Evolutionary conservation across 2,113 vertebrate species (phyloP), one percentile per base, ranked within the genome.

Genomic region (Corythornis madagascariensis): DNA sequence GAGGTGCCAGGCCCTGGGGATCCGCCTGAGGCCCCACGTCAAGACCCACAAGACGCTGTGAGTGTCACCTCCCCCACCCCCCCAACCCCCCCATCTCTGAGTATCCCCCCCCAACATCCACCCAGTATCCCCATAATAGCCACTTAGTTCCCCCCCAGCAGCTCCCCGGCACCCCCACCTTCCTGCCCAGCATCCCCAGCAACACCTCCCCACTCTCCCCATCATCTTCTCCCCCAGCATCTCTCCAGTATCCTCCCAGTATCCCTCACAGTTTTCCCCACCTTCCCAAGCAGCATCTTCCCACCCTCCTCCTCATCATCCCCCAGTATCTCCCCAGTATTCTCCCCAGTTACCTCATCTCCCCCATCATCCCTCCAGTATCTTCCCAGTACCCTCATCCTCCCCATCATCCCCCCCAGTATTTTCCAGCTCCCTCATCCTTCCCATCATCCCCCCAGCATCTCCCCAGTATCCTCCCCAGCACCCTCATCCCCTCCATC

Each of bases 21-120:
- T 98, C 66, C 97, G 97, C 76, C 97, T 99, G 26, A 94, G 98
- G 13, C 98, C 98, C 3, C 98, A 98, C 91, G 98, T 98, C 98
- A 99, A 98, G 76, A 98, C 98, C 3, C 98, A 98, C 95, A 98
- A 98, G 95, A 98, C 98, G 2, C 83, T 98, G 98, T 99, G 96
- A 93, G 97, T 84, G 60, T 0, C 6, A 2, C 25, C 47, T 22
- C 10, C 24, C n/a, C 52, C 50, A 22, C 47, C 48, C 56, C 66
- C 13, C 24, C 38, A 9, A 38, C 38, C 9, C 9, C 38, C 38
- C 38, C 38, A 9, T 4, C 38, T 9, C 38, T 98, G 96, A 93
- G 97, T 84, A 56, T 0, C 6, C 2, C 25, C 47, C 24, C n/a
- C 52, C 50, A 29, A 35, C 48, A 35, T 35, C 56, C 66, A 12